Evolutionary conservation across 2,888 invertebrate species (phyloP), one percentile per base, ranked within the genome.

Genomic region (Hyalella azteca): DNA sequence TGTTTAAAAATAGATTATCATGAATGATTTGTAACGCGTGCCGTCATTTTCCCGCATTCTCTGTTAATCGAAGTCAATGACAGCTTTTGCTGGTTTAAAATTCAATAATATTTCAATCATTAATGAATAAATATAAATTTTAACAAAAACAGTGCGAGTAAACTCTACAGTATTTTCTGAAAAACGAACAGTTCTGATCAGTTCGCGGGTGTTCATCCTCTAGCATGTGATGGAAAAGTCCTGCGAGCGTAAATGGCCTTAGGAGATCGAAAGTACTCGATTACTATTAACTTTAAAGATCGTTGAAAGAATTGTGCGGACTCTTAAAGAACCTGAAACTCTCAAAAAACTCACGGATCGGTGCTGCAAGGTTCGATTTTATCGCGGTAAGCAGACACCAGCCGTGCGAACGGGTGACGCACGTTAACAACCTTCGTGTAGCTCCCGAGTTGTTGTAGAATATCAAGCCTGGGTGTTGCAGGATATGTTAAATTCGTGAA

Each of bases 331-430:
- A 45, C 3, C 19, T 49, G 3, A 22, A 5, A 22, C n/a, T 5
- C 5, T 1, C 19, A n/a, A 7, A 49, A 1, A 19, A 49, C 49
- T 49, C 49, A 49, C 49, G 13, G 19, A 19, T 49, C n/a, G 19
- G n/a, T 22, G 2, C 22, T 19, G 26, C 54, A 54, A 0, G 54
- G 54, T 29, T 54, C 93, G 85, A 97, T 89, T 89, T 97, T 97
- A 88, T 97, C 96, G 83, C 94, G 91, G 88, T 93, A 97, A 0
- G 96, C 97, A 0, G 96, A 96, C 66, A 97, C 89, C 60, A 97
- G 87, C 82, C 97, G 91, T 87, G 97, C 96, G 87, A 97, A 93
- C 0, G 97, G 97, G 89, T 97, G 95, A 41, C 97, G 90, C 0
- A 94, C 95, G 86, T 97, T 93, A 78, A 96, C 90, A 87, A 96